Evolutionary conservation across 2,113 vertebrate species (phyloP), one percentile per base, ranked within the genome.

Genomic region (Rhineura floridana): DNA sequence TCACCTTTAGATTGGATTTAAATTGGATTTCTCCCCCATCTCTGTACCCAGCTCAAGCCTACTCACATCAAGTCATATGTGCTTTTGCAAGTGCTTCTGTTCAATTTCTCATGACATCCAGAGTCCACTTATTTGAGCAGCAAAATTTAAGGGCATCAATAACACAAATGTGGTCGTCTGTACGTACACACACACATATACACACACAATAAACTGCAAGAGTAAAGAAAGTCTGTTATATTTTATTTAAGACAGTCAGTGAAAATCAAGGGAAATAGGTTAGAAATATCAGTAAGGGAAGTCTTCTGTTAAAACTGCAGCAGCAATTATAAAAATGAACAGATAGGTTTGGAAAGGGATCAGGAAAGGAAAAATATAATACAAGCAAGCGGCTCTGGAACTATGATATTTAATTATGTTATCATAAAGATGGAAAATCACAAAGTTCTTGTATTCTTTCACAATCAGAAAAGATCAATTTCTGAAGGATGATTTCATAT

Each of bases 391-490:
- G 33, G 89, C 48, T 72, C 87, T 90, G 84, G 91, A 94, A 92
- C 85, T 93, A 88, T 52, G 84, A 90, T 91, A 89, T 48, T 75
- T 88, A 81, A 85, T 85, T 88, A 77, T 67, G 42, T 48, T 80
- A 82, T 85, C 75, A 91, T 85, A 90, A 50, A 90, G 87, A 86
- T 30, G 80, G 83, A 86, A 94, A 81, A 94, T 42, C 84, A 92
- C 79, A 88, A 59, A 87, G 36, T 42, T 63, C 52, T 86, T 48
- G 1, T 46, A 70, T 91, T 84, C 44, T 67, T 87, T 86, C 65
- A 81, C 83, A 90, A 89, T 85, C 91, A 80, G 88, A 89, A 84
- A 2, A 1, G 87, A 92, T 94, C 65, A 11, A 93, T 95, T 91
- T 88, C 84, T 65, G 33, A 33, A 52, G 83, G 30, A 76, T 44